A percentile compares a stretch with the other conserved stretches of the same genome.
Evolutionary conservation across 2,113 vertebrate species (phyloP).

Genomic region (Dasypus novemcinctus): DNA sequence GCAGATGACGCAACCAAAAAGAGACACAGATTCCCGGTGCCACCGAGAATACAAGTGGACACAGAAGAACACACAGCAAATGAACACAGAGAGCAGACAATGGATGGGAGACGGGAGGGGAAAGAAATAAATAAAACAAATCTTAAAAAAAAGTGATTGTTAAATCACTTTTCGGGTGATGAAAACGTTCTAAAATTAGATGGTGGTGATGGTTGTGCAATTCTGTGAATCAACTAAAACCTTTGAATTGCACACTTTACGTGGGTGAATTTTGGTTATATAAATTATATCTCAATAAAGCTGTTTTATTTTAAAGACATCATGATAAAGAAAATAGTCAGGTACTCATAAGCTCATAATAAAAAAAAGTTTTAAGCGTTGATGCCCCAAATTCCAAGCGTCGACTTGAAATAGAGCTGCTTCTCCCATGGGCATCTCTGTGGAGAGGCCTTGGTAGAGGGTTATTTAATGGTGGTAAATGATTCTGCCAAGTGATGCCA

Average conservation of each 20-base stretch:
- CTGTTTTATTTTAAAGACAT: not conserved
- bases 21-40: too few species aligned
- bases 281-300: not conserved
- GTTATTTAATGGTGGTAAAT: slow-evolving; percentile 5
- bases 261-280: not conserved
- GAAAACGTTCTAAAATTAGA: not conserved
- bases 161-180: not conserved
- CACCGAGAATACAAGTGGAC: too few species aligned
- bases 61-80: too few species aligned
- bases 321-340: not conserved
- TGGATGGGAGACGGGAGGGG: too few species aligned
- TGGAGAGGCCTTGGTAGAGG: not conserved
- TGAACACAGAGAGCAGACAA: too few species aligned
- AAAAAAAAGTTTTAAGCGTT: not conserved
- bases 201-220: not conserved
- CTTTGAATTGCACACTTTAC: not conserved
- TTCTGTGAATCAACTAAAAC: not conserved
- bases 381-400: not conserved
- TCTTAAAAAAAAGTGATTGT: too few species aligned
- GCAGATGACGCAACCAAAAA: too few species aligned
- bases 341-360: not conserved
- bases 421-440: not conserved
- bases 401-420: not conserved
- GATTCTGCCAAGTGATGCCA: not conserved
- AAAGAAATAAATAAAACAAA: too few species aligned